Base-by-base conservation (phyloP, 2,888 invertebrate species). In the Aethes cnicana region DNA sequence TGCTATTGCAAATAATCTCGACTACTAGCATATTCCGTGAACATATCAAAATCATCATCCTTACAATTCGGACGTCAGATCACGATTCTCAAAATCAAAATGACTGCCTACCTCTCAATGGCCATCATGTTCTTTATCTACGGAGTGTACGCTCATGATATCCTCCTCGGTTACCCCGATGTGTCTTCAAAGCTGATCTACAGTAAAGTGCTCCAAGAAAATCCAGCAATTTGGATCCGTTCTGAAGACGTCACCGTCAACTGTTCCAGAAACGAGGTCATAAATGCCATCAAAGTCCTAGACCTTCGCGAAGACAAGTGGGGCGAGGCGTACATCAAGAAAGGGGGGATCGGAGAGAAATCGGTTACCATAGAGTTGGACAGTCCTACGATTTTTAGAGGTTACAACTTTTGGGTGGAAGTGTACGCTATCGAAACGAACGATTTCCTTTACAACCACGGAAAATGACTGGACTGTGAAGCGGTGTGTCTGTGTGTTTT, bases 381-480 rank as follows among this genome's bases (percentile, higher is more conserved):
- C 12, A 82, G 85, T 48, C 84, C 85, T 0, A 72, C 69, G 8
- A 61, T 80, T 1, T 74, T 86, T 1, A 62, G 83, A 4, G 87
- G 85, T 0, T 82, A 77, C 28, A 82, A 82, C 49, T 87, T 87
- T 54, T 74, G 74, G 69, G 78, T 86, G 8, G 74, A 85, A 63
- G 77, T 85, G 21, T 86, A 77, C 48, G 81, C 78, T 1, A 71
- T 79, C 4, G 62, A 80, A 21, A 69, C 73, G 0, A 71, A 69
- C 14, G 57, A 68, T 36, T 82, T 80, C 46, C 2, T 74, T 8
- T 62, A 59, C 11, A 61, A 68, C 8, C 78, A 81, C 39, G 82
- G 80, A 1, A 74, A 66, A 60, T 60, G 55, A 62, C 43, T 58
- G 28, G 46, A 44, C 64, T 53, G 63, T 41, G 49, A 32, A 47